phyloP scores from a whole-genome alignment of 2,888 invertebrate species.

The Eristalinus aeneus region DNA sequence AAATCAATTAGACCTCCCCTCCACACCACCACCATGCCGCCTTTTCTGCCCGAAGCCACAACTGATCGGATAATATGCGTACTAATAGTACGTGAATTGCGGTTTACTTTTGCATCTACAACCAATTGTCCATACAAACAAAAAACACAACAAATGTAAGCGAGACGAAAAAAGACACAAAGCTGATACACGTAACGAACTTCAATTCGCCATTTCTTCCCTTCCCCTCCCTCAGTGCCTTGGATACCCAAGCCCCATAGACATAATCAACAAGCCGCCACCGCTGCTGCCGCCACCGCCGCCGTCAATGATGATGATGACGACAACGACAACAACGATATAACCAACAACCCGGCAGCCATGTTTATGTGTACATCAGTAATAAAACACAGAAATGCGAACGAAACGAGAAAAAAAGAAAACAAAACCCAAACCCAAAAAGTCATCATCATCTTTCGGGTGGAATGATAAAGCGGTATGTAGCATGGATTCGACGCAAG shows the following conservation, averaged over 20 bases:
- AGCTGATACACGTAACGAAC: conserved; percentile 12
- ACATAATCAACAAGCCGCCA: conserved; percentile 39
- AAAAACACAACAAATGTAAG: conserved; percentile 6
- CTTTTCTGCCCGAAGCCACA: not conserved
- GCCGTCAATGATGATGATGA: not conserved
- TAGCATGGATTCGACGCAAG: not conserved
- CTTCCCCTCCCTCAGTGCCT: not conserved
- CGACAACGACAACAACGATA: not conserved
- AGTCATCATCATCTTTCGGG: conserved; percentile 36
- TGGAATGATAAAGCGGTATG: conserved; percentile 8
- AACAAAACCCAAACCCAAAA: conserved; percentile 1
- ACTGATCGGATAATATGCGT: conserved; percentile 46
- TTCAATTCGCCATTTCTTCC: conserved; percentile 44
- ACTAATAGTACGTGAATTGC: conserved; percentile 53
- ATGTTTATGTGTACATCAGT: conserved; percentile 35
- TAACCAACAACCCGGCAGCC: conserved; percentile 41
- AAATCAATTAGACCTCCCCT: conserved; percentile 50
- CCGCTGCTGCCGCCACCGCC: not conserved
- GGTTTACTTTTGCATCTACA: conserved; percentile 48
- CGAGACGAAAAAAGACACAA: conserved; percentile 1
- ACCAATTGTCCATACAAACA: conserved; percentile 31
- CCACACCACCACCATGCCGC: not conserved
- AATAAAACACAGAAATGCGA: conserved; percentile 9
- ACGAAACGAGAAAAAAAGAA: conserved; percentile 10
- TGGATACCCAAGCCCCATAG: not conserved